A percentile compares a stretch with the other conserved stretches of the same genome.
These are phyloP conservation scores for Halyomorpha halys DNA, from an alignment of 1,140 invertebrate genomes.

Conservation along the genomic window DNA sequence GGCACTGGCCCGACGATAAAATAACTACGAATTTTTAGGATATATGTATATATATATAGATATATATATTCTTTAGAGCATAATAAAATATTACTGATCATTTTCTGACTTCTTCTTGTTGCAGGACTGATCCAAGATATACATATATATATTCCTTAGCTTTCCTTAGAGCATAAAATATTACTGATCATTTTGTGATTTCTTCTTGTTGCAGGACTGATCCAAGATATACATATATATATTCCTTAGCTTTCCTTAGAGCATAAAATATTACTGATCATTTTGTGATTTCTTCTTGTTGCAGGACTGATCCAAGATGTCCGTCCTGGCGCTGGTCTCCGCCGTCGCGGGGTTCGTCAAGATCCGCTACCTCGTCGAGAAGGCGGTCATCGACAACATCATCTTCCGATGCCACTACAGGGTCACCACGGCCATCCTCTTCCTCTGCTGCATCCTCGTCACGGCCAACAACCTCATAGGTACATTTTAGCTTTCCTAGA, in stretches of 20 bases:
- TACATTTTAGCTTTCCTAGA: constrained; percentile 32
- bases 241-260: too few relatives aligned
- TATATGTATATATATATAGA: background rate
- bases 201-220: too few relatives aligned
- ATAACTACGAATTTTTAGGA: background rate
- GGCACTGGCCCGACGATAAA: too few relatives aligned
- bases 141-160: background rate
- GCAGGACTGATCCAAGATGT: constrained; percentile 43
- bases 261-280: too few relatives aligned
- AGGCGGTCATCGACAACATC: constrained; percentile 79
- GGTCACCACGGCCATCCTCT: constrained; percentile 75
- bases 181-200: too few relatives aligned
- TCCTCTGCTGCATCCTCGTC: constrained; percentile 76
- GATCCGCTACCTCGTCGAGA: constrained; percentile 73
- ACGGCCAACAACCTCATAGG: constrained; percentile 81
- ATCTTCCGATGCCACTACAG: constrained; percentile 83
- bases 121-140: too few relatives aligned
- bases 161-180: too few relatives aligned
- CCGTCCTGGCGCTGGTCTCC: constrained; percentile 67
- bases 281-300: constrained; percentile 18
- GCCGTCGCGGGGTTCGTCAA: constrained; percentile 76
- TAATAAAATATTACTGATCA: too few relatives aligned
- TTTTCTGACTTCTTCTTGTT: too few relatives aligned
- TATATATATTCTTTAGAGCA: too few relatives aligned
- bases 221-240: too few relatives aligned